Evolutionary conservation across 2,113 vertebrate species (phyloP).

Genomic region (Alligator mississippiensis): DNA sequence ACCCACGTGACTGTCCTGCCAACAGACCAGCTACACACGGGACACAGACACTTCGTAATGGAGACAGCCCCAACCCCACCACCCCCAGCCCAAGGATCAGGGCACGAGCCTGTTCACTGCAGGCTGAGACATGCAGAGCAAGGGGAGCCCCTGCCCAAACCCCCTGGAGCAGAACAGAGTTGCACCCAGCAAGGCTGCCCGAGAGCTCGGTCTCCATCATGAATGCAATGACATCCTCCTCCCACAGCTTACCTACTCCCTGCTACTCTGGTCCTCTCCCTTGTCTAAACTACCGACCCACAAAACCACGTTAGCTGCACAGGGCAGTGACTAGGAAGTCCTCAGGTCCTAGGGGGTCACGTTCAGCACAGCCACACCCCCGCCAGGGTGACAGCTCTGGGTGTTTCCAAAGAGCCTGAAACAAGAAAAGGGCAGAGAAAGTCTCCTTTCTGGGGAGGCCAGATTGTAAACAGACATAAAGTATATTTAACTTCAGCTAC

Average conservation of each 20-base stretch:
- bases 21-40: not conserved
- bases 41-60: not conserved
- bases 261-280: not conserved
- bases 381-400: slow-evolving; percentile 75
- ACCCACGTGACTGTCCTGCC: not conserved
- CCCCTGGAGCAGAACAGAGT: too few relatives aligned
- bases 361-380: slow-evolving; percentile 63
- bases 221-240: not conserved
- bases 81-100: not conserved
- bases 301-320: not conserved
- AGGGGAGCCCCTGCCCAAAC: not conserved
- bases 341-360: not conserved
- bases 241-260: not conserved
- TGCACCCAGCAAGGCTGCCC: too few relatives aligned
- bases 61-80: not conserved
- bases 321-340: not conserved
- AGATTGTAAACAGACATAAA: not conserved
- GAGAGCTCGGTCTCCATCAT: not conserved
- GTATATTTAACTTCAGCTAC: not conserved
- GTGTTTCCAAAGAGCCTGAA: slow-evolving; percentile 78
- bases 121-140: not conserved
- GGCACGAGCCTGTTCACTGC: not conserved
- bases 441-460: not conserved
- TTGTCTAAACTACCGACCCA: not conserved
- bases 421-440: slow-evolving; percentile 7